These are phyloP conservation scores for Spheniscus mendiculus DNA, from an alignment of 2,113 vertebrate genomes.

Conservation along the genomic window DNA sequence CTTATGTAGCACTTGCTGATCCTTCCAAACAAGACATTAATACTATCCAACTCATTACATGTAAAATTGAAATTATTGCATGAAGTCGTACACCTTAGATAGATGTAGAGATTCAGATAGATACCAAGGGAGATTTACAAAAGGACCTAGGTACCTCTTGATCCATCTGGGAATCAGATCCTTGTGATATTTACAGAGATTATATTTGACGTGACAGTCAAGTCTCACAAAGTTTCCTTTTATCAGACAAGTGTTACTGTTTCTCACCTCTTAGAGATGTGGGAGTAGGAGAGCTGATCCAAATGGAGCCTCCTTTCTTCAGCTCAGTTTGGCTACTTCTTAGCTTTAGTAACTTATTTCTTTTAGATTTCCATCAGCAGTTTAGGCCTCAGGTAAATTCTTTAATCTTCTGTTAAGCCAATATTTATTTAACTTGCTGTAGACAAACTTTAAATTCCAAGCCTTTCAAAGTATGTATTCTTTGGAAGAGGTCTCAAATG, in stretches of 20 bases:
- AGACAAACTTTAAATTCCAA: background rate
- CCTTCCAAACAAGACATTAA: background rate
- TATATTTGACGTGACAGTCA: background rate
- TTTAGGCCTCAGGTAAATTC: background rate
- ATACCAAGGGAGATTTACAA: background rate
- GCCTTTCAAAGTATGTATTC: background rate
- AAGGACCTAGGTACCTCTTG: background rate
- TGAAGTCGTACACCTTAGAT: background rate
- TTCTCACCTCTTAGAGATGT: background rate
- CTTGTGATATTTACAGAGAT: background rate
- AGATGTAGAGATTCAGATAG: background rate
- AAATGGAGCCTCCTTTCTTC: background rate
- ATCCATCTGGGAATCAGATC: background rate
- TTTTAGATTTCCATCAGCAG: background rate
- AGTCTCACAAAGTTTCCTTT: background rate
- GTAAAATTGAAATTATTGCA: background rate
- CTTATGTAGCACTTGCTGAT: background rate
- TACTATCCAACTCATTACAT: background rate
- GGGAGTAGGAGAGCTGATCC: background rate
- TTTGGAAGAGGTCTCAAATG: background rate
- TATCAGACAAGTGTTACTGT: background rate
- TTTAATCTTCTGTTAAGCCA: background rate
- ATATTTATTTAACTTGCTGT: background rate
- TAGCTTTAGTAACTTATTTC: background rate
- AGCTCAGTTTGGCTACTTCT: background rate